Evolutionary conservation across 2,888 invertebrate species (phyloP).

Genomic region (Chrysodeixis includens): DNA sequence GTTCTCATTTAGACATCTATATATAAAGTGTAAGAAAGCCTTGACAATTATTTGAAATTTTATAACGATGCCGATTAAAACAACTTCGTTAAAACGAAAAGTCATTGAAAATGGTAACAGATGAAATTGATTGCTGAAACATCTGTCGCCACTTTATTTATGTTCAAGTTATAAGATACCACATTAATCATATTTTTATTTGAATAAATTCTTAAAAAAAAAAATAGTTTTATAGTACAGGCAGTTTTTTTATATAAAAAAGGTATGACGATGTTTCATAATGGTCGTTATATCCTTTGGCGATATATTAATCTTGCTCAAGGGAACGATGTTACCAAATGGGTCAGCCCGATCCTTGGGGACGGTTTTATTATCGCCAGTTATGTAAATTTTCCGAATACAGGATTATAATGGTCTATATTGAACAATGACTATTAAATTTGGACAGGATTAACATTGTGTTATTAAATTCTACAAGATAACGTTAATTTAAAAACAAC

Average conservation of each 20-base stretch:
- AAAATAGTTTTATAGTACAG: not conserved
- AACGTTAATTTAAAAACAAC: not conserved
- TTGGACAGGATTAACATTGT: not conserved
- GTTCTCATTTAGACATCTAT: too few species aligned
- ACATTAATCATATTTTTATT: too few species aligned
- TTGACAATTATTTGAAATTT: too few species aligned
- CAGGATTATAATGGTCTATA: not conserved
- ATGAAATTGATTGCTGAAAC: constrained; percentile 37
- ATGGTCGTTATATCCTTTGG: constrained; percentile 28
- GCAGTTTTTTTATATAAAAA: not conserved
- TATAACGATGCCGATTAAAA: constrained; percentile 35
- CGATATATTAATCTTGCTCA: constrained; percentile 39
- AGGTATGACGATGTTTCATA: constrained; percentile 22
- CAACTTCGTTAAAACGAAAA: constrained; percentile 47
- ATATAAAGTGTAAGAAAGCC: too few species aligned
- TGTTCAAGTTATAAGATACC: constrained; percentile 10
- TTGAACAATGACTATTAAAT: not conserved
- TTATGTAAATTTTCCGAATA: constrained; percentile 13
- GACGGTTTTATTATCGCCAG: constrained; percentile 26
- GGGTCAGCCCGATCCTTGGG: constrained; percentile 20
- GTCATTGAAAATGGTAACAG: constrained; percentile 47
- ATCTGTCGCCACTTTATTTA: constrained; percentile 36
- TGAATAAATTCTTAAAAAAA: too few species aligned
- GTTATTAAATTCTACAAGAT: not conserved
- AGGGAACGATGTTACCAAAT: constrained; percentile 16